phyloP scores from a whole-genome alignment of 2,113 vertebrate genomes.

The Hystrix cristata region DNA sequence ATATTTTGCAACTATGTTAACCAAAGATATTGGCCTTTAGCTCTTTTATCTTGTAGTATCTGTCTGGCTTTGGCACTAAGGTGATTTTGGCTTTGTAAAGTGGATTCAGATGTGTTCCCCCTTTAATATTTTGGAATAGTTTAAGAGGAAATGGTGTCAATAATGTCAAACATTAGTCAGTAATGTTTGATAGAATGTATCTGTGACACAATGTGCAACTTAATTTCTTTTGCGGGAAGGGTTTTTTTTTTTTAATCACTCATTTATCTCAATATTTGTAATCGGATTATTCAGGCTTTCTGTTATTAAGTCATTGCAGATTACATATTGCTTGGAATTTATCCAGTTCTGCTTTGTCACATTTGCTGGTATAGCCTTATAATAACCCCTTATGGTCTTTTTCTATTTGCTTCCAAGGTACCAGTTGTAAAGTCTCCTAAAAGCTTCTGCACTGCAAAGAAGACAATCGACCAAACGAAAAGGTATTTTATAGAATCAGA shows the following conservation, averaged over 20 bases:
- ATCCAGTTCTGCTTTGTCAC: background rate
- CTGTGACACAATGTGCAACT: background rate
- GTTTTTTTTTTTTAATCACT: background rate
- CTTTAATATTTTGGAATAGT: background rate
- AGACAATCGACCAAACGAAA: background rate
- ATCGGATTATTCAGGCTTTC: background rate
- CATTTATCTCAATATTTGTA: background rate
- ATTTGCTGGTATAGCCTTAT: background rate
- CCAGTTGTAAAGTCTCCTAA: background rate
- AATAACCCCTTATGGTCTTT: background rate
- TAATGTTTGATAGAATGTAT: background rate
- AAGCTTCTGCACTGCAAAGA: background rate
- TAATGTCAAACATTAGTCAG: too few relatives aligned
- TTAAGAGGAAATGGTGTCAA: background rate
- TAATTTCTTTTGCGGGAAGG: background rate
- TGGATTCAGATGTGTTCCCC: background rate
- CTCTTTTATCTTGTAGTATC: background rate
- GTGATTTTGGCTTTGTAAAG: background rate
- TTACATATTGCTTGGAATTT: background rate
- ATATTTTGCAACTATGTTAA: background rate
- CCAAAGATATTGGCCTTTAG: background rate
- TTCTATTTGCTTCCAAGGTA: background rate
- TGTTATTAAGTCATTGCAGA: background rate
- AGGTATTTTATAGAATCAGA: background rate
- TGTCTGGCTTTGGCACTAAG: background rate